Percentiles rank a stretch among this genome's conserved stretches.
Conservation (phyloP, 1,140 invertebrate genomes). For the Drosophila leontia region DNA sequence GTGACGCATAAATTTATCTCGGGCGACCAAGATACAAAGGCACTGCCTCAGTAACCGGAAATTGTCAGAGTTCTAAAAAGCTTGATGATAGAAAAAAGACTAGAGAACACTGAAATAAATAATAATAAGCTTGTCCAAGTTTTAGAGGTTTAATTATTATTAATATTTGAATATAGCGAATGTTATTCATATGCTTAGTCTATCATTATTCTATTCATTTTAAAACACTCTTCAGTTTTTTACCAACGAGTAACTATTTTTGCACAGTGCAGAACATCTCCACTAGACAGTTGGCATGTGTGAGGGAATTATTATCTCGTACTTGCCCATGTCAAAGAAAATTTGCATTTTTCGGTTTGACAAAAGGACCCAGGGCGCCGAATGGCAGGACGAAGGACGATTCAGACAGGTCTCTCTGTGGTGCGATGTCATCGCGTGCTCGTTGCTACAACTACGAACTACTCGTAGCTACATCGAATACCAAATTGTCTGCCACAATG, state of each 20-base stretch:
- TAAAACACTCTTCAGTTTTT: background rate
- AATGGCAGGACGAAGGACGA: constrained; percentile 2
- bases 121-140: background rate
- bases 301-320: constrained; percentile 68
- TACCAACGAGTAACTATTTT: background rate
- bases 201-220: background rate
- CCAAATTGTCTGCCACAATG: constrained; percentile 56
- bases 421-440: constrained; percentile 42
- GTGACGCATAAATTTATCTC: constrained; percentile 37
- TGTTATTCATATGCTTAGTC: background rate
- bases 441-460: constrained; percentile 14
- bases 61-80: constrained; percentile 28
- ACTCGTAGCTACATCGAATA: constrained; percentile 24
- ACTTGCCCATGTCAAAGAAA: constrained; percentile 70
- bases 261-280: constrained; percentile 8
- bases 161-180: background rate
- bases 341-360: constrained; percentile 60
- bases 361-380: constrained; percentile 43
- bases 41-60: constrained; percentile 40
- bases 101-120: background rate
- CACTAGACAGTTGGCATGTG: constrained; percentile 28
- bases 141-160: background rate
- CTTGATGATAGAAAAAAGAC: background rate
- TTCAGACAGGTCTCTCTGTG: constrained; percentile 36
- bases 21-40: constrained; percentile 20